Percentiles rank a stretch among this genome's conserved stretches.
These are phyloP conservation scores for Epistrophe eligans DNA, from an alignment of 2,888 invertebrate genomes.

Conservation along the genomic window DNA sequence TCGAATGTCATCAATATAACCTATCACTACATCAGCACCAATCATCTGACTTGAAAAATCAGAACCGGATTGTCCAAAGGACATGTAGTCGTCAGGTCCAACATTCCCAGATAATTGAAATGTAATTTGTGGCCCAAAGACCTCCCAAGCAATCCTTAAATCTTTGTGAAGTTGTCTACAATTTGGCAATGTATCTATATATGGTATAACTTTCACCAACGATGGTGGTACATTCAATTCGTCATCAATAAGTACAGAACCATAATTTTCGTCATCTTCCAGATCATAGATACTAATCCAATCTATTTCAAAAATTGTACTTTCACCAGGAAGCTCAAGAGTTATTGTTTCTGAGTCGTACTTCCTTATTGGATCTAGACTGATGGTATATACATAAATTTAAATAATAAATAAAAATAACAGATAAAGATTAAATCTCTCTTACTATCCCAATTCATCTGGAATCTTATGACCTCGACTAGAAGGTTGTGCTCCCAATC, in stretches of 20 bases:
- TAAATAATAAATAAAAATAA: no score
- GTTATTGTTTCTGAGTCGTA: conserved; percentile 90
- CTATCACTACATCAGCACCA: conserved; percentile 93
- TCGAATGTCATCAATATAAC: conserved; percentile 89
- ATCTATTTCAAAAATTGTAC: conserved; percentile 91
- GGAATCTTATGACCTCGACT: conserved; percentile 92
- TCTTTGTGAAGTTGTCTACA: conserved; percentile 94
- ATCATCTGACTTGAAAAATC: conserved; percentile 90
- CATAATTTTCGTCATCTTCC: conserved; percentile 88
- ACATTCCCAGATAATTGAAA: conserved; percentile 91
- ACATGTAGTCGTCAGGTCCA: conserved; percentile 91
- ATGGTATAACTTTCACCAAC: conserved; percentile 87
- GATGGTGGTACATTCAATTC: conserved; percentile 94
- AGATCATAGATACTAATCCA: conserved; percentile 94
- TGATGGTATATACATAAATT: no score
- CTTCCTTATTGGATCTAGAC: conserved; percentile 89
- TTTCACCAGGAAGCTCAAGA: conserved; percentile 91
- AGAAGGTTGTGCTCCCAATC: conserved; percentile 94
- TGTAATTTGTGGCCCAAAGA: conserved; percentile 94
- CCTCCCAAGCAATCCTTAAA: conserved; percentile 94
- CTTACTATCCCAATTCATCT: conserved; percentile 92
- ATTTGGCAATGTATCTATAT: conserved; percentile 89
- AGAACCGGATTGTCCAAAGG: conserved; percentile 94
- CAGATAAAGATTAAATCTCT: no score
- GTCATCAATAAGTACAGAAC: conserved; percentile 91